These are phyloP conservation scores for Aurelia aurita complex sp. Pacific DNA, from an alignment of 30 jellyfish, hydroid and myxozoan species.

Conservation along the genomic window DNA sequence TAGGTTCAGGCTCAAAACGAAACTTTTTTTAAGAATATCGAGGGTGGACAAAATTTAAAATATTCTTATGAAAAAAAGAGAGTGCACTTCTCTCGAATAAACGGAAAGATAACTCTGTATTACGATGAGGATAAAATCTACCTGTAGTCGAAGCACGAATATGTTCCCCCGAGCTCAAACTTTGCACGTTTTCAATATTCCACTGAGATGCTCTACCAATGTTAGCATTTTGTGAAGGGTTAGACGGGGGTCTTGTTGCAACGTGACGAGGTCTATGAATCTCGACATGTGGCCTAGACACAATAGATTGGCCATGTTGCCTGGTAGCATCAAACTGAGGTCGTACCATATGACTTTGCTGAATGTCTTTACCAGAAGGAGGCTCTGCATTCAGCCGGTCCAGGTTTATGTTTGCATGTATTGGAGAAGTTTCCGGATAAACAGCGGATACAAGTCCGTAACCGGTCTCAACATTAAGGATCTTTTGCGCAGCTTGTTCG, in stretches of 20 bases:
- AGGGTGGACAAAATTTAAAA: too few relatives aligned
- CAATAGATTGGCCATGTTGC: not conserved
- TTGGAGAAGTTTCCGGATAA: conserved; percentile 25
- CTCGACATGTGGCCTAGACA: not conserved
- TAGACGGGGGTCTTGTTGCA: conserved; percentile 18
- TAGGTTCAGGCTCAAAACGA: too few relatives aligned
- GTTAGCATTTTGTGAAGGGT: not conserved
- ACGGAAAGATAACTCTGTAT: not conserved
- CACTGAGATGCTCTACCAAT: conserved; percentile 6
- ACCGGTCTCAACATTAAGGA: conserved; percentile 78
- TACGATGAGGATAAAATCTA: not conserved
- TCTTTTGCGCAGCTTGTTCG: conserved; percentile 76
- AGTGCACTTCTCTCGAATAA: not conserved
- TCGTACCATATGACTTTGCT: not conserved
- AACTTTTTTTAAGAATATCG: too few relatives aligned
- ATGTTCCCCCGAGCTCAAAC: conserved; percentile 14
- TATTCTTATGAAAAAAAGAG: too few relatives aligned
- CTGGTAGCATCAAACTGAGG: conserved; percentile 29
- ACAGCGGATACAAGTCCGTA: conserved; percentile 16
- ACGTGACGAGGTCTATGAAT: not conserved
- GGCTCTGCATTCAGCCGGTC: conserved; percentile 3
- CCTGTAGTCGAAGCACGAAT: conserved; percentile 9
- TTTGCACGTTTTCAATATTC: conserved; percentile 26
- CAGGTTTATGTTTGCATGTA: conserved; percentile 24
- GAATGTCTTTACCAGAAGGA: not conserved